Evolutionary conservation across 2,888 invertebrate genomes (phyloP).

Genomic region (Sisyra terminalis): DNA sequence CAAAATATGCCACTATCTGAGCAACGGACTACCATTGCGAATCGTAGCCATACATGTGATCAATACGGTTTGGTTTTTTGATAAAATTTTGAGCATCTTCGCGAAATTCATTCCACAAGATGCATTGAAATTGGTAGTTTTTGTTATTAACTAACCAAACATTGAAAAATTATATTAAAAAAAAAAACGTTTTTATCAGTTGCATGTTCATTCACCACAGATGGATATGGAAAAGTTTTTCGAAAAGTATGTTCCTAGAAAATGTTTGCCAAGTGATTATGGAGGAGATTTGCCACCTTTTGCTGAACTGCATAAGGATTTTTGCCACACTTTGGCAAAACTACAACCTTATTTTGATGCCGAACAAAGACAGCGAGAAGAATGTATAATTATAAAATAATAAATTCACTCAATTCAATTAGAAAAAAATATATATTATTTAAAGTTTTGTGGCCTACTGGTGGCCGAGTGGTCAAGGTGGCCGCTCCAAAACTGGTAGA

Average conservation of each 20-base stretch:
- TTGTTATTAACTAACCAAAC: too few species aligned
- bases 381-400: too few species aligned
- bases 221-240: slow-evolving; percentile 37
- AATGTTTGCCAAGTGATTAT: slow-evolving; percentile 40
- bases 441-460: too few species aligned
- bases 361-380: slow-evolving; percentile 18
- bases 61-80: slow-evolving; percentile 33
- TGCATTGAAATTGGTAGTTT: slow-evolving; percentile 24
- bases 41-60: slow-evolving; percentile 49
- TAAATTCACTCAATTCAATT: too few species aligned
- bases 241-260: slow-evolving; percentile 34
- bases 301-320: slow-evolving; percentile 17
- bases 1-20: slow-evolving; percentile 44
- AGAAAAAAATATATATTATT: too few species aligned
- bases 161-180: too few species aligned
- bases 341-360: slow-evolving; percentile 18
- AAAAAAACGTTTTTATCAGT: slow-evolving; percentile 24
- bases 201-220: slow-evolving; percentile 40
- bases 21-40: slow-evolving; percentile 49
- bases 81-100: slow-evolving; percentile 28
- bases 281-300: slow-evolving; percentile 36
- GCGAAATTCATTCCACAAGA: slow-evolving; percentile 31
- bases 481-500: too few species aligned
- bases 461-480: too few species aligned
- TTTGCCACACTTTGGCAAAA: slow-evolving; percentile 17